Conservation (phyloP, 2,888 invertebrate genomes). For the Automeris io region DNA sequence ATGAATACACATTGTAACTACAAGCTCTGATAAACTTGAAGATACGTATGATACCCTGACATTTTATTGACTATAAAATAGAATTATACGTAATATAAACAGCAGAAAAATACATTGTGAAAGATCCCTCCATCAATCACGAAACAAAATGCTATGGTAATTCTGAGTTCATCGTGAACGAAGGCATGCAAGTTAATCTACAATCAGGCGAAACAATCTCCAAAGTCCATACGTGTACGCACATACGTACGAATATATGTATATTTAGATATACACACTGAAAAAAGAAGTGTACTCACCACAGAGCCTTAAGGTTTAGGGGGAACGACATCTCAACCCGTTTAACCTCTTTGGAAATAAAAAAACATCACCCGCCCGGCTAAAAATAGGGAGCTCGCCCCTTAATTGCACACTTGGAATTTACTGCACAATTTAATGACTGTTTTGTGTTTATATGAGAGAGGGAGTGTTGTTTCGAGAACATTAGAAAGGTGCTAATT, state of each 20-base stretch:
- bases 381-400: conserved; percentile 62
- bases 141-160: conserved; percentile 19
- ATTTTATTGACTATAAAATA: conserved; percentile 10
- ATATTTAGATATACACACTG: too few species aligned
- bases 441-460: conserved; percentile 19
- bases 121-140: conserved; percentile 18
- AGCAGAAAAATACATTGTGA: conserved; percentile 14
- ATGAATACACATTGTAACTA: too few species aligned
- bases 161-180: conserved; percentile 28
- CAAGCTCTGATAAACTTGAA: too few species aligned
- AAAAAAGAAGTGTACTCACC: conserved; percentile 9
- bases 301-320: conserved; percentile 34
- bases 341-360: conserved; percentile 37
- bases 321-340: conserved; percentile 39
- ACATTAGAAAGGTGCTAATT: conserved; percentile 3
- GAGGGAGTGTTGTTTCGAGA: background rate
- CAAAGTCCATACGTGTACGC: conserved; percentile 9
- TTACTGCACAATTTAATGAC: conserved; percentile 64
- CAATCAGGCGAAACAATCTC: conserved; percentile 32
- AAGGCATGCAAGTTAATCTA: conserved; percentile 29
- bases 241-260: too few species aligned
- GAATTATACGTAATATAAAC: conserved; percentile 9
- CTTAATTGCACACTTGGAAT: conserved; percentile 67
- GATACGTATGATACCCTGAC: conserved; percentile 8
- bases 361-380: conserved; percentile 36